A percentile compares a stretch with the other conserved stretches of the same genome.
These are phyloP conservation scores for Syrista parreyssii DNA, from an alignment of 2,888 invertebrate genomes.

Conservation along the genomic window DNA sequence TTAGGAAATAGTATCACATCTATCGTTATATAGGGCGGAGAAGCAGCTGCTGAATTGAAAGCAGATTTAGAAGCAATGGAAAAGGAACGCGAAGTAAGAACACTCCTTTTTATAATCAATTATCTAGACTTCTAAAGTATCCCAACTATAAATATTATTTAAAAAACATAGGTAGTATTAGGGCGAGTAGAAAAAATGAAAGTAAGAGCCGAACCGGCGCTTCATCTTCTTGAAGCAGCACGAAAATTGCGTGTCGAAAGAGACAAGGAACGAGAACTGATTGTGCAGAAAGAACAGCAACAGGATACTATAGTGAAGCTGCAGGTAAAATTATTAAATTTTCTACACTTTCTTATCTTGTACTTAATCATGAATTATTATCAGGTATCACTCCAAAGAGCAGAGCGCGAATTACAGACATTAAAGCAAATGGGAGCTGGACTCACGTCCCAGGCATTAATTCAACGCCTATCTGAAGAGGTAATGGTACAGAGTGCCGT, in stretches of 20 bases:
- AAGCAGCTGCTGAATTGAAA: conserved; percentile 82
- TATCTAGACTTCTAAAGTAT: background rate
- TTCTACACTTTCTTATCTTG: conserved; percentile 29
- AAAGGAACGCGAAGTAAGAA: conserved; percentile 72
- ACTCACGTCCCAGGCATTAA: conserved; percentile 74
- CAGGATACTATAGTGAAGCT: conserved; percentile 52
- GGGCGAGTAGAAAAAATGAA: conserved; percentile 55
- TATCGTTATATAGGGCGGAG: conserved; percentile 66
- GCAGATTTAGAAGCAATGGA: conserved; percentile 89
- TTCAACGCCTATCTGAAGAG: conserved; percentile 82
- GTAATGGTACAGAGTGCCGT: conserved; percentile 71
- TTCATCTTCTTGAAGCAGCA: conserved; percentile 54
- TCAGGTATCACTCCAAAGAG: conserved; percentile 66
- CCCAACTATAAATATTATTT: background rate
- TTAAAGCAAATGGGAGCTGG: conserved; percentile 69
- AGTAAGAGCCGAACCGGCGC: conserved; percentile 44
- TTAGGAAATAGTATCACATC: conserved; percentile 27
- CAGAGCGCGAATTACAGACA: conserved; percentile 77
- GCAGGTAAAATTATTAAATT: conserved; percentile 47
- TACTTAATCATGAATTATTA: conserved; percentile 59
- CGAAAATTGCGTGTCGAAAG: conserved; percentile 70
- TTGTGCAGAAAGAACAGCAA: conserved; percentile 71
- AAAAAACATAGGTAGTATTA: conserved; percentile 37
- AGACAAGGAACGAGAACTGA: conserved; percentile 71
- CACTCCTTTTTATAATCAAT: background rate